phyloP scores from a whole-genome alignment of 2,888 invertebrate species.

The Priapulus caudatus region DNA sequence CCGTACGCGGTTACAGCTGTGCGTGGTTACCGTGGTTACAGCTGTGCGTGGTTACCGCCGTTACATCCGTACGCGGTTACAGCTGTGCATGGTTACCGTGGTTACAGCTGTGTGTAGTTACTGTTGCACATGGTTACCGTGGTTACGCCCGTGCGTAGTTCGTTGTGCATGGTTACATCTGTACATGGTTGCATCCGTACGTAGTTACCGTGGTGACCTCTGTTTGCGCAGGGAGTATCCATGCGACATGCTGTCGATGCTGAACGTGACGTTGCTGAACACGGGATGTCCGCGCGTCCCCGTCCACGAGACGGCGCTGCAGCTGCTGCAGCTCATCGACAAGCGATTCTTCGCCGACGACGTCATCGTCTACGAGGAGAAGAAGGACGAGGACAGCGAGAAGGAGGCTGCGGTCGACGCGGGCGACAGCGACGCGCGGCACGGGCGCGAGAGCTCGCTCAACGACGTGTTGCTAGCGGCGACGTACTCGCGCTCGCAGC shows the following conservation, averaged over 20 bases:
- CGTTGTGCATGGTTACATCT: too few relatives aligned
- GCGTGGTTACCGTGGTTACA: too few relatives aligned
- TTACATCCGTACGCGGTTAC: too few relatives aligned
- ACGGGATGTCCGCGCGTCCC: slow-evolving; percentile 82
- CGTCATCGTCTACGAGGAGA: slow-evolving; percentile 33
- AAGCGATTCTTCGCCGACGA: slow-evolving; percentile 72
- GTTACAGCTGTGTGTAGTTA: too few relatives aligned
- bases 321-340: slow-evolving; percentile 77
- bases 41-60: too few relatives aligned
- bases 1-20: too few relatives aligned
- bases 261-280: slow-evolving; percentile 91
- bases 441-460: slow-evolving; percentile 45
- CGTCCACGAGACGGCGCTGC: slow-evolving; percentile 86
- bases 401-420: slow-evolving; percentile 9
- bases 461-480: slow-evolving; percentile 58
- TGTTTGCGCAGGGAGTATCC: slow-evolving; percentile 94
- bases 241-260: slow-evolving; percentile 68
- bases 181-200: too few relatives aligned
- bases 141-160: too few relatives aligned
- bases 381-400: slow-evolving; percentile 60
- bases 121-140: too few relatives aligned
- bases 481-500: slow-evolving; percentile 82
- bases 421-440: slow-evolving; percentile 3
- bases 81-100: too few relatives aligned
- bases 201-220: slow-evolving; percentile 8